These are phyloP conservation scores for Crotalus horridus DNA, from an alignment of 2,113 vertebrate genomes.

Conservation along the genomic window DNA sequence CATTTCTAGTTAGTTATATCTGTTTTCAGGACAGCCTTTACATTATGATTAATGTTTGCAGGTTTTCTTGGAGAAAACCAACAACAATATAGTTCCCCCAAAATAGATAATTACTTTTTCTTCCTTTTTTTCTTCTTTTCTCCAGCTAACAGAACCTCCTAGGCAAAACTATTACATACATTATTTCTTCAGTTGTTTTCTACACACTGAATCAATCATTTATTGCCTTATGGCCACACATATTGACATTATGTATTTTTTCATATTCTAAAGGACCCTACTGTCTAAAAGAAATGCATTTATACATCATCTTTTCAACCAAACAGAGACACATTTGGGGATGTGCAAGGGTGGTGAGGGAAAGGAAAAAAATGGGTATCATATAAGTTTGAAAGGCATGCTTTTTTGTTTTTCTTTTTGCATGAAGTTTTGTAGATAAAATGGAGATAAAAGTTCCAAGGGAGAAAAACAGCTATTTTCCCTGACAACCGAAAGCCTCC, in stretches of 20 bases:
- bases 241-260: background rate
- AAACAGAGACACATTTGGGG: background rate
- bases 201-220: constrained; percentile 46
- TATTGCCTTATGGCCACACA: constrained; percentile 38
- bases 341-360: background rate
- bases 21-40: background rate
- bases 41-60: background rate
- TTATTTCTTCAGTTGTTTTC: constrained; percentile 47
- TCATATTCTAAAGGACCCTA: background rate
- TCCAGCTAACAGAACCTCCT: constrained; percentile 7
- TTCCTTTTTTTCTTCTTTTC: background rate
- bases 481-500: background rate
- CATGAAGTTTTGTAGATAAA: background rate
- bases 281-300: constrained; percentile 31
- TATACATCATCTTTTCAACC: constrained; percentile 11
- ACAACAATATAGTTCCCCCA: background rate
- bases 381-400: background rate
- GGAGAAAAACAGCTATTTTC: background rate
- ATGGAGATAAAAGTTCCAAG: background rate
- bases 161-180: constrained; percentile 48
- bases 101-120: constrained; percentile 8
- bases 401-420: background rate
- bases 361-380: background rate
- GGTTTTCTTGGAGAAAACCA: background rate
- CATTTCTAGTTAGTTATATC: background rate